Conservation (phyloP, 2,113 vertebrate genomes). For the Taxidea taxus region DNA sequence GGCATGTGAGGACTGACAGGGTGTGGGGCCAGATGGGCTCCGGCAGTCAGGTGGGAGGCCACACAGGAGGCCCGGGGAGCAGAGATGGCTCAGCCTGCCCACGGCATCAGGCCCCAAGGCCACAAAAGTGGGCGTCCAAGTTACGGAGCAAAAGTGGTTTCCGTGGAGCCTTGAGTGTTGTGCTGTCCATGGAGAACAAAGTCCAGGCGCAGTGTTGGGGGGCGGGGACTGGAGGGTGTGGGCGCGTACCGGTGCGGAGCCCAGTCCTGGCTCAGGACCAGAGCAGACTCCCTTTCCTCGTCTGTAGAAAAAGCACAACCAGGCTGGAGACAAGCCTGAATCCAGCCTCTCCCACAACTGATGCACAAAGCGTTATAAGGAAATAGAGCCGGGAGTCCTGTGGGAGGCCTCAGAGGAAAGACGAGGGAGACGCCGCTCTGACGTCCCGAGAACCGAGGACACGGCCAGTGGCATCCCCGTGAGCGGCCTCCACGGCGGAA, state of each 20-base stretch:
- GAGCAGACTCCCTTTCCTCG: background rate
- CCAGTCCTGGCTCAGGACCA: too few relatives aligned
- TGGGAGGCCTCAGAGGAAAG: background rate
- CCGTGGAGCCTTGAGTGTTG: too few relatives aligned
- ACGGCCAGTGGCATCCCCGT: fast-evolving
- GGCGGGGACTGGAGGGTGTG: background rate
- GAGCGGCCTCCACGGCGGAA: background rate
- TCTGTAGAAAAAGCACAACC: background rate
- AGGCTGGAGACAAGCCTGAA: background rate
- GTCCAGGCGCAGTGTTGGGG: background rate
- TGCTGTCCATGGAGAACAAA: background rate
- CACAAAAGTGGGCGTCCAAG: background rate
- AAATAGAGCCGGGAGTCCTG: background rate
- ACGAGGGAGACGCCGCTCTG: background rate
- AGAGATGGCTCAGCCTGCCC: background rate
- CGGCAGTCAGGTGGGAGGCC: background rate
- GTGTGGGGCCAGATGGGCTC: background rate
- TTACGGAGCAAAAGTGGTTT: background rate
- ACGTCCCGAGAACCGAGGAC: background rate
- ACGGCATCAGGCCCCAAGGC: background rate
- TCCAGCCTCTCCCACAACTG: background rate
- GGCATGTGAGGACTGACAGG: too few relatives aligned
- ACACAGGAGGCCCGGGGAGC: background rate
- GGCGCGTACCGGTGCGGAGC: background rate
- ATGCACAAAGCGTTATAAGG: background rate